A percentile compares a stretch with the other conserved stretches of the same genome.
Evolutionary conservation across 1,140 invertebrate genomes (phyloP).

Genomic region (Physella acuta): DNA sequence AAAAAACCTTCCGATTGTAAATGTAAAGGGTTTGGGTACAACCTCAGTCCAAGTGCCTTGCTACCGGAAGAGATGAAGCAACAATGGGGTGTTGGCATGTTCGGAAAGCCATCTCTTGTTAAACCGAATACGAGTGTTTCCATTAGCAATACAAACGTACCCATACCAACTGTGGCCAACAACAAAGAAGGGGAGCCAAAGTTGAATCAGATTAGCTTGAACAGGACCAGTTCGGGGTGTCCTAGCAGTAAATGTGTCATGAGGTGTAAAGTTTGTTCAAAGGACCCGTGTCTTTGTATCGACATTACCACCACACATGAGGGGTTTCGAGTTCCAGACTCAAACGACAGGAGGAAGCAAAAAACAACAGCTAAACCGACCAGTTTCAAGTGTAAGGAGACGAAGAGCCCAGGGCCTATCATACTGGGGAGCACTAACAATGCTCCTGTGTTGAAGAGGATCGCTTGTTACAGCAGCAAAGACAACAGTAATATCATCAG

Average conservation of each 20-base stretch:
- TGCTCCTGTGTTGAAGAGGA: constrained; percentile 1
- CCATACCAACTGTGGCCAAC: not conserved
- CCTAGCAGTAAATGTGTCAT: constrained; percentile 10
- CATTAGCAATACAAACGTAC: not conserved
- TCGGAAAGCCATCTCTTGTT: constrained; percentile 9
- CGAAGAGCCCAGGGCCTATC: not conserved
- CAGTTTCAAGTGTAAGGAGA: constrained; percentile 14
- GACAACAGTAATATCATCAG: constrained; percentile 24
- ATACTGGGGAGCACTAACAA: not conserved
- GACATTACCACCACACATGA: not conserved
- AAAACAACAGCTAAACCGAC: not conserved
- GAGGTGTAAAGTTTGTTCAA: constrained; percentile 5
- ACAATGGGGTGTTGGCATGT: constrained; percentile 24
- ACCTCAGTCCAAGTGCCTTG: constrained; percentile 21
- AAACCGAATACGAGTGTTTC: not conserved
- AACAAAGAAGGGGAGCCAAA: not conserved
- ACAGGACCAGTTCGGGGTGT: not conserved
- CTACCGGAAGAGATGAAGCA: constrained; percentile 25
- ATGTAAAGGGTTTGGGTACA: constrained; percentile 26
- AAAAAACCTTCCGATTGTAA: constrained; percentile 27
- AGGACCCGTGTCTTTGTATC: constrained; percentile 6
- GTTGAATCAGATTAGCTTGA: not conserved
- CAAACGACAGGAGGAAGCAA: constrained; percentile 4
- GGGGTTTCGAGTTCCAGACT: constrained; percentile 13
- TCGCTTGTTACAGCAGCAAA: constrained; percentile 15